Base-by-base conservation (phyloP, 1,140 invertebrate genomes). In the Ceratoteleas bidentatus region DNA sequence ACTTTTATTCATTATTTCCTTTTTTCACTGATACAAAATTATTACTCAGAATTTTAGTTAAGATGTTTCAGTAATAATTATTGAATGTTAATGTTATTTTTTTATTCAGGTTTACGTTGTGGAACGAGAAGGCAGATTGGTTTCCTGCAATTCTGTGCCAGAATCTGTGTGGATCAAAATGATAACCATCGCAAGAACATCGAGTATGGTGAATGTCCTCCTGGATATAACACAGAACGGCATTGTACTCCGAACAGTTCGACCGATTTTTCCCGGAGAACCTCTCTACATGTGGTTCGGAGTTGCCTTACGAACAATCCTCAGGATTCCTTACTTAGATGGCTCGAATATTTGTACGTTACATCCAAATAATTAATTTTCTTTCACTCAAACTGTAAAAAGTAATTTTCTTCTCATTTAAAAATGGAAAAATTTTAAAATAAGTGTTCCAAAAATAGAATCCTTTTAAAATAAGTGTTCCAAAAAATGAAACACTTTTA, bases 291-390 rank as follows among this genome's bases (percentile, higher is more conserved):
- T 74, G 36, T 65, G 70, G 70, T 74, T 74, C 16, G 70, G 70
- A 10, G 2, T 16, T 0, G 65, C 64, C 4, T 45, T 74, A 6
- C 60, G 61, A 15, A 32, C 0, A 0, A 40, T 58, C 0, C 16
- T 74, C 33, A 58, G 50, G n/a, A 58, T 74, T 10, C 70, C 70
- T 24, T 74, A 32, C 32, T 14, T 74, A 6, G 15, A 6, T 2
- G 85, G 93, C 8, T 86, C 95, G 4, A 91, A 81, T 62, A 90
- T 62, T 15, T 16, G 70, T 74, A 65, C 62, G 69, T 15, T n/a
- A n/a, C n/a, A n/a, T n/a, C n/a, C n/a, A n/a, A n/a, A n/a, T n/a
- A n/a, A n/a, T n/a, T n/a, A n/a, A n/a, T n/a, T n/a, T n/a, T n/a
- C n/a, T n/a, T n/a, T n/a, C n/a, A n/a, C n/a, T n/a, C n/a, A n/a